Evolutionary conservation across 2,113 vertebrate species (phyloP).

Genomic region (Jacana jacana): DNA sequence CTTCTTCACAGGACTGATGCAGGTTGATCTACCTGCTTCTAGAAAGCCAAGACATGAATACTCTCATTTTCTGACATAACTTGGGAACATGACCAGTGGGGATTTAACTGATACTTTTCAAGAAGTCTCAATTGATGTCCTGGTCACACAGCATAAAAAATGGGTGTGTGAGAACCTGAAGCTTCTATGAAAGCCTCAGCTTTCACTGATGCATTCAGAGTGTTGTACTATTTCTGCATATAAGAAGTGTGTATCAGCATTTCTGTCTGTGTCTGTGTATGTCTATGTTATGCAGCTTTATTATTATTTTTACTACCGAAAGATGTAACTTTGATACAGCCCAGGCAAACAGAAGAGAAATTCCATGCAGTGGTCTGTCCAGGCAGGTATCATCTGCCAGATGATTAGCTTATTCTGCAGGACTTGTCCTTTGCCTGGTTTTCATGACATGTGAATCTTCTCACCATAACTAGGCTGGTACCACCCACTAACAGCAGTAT

Average conservation of each 20-base stretch:
- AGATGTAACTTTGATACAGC: not conserved
- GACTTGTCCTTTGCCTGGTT: not conserved
- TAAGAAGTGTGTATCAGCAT: not conserved
- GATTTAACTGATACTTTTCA: not conserved
- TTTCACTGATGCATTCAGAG: not conserved
- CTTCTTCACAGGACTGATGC: not conserved
- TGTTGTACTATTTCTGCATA: not conserved
- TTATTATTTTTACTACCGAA: not conserved
- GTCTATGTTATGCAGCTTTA: not conserved
- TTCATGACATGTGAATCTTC: not conserved
- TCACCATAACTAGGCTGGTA: not conserved
- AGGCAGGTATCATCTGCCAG: not conserved
- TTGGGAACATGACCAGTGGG: not conserved
- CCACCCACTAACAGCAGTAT: not conserved
- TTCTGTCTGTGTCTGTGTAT: not conserved
- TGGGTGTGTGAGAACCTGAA: not conserved
- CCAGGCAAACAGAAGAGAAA: not conserved
- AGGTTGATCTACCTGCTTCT: not conserved
- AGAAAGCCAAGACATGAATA: not conserved
- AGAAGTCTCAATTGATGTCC: not conserved
- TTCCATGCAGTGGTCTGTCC: not conserved
- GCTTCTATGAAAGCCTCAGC: not conserved
- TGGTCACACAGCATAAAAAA: not conserved
- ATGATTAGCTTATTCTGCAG: not conserved
- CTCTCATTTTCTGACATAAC: not conserved